phyloP scores from a whole-genome alignment of 2,113 vertebrate genomes.

The Tichodroma muraria region DNA sequence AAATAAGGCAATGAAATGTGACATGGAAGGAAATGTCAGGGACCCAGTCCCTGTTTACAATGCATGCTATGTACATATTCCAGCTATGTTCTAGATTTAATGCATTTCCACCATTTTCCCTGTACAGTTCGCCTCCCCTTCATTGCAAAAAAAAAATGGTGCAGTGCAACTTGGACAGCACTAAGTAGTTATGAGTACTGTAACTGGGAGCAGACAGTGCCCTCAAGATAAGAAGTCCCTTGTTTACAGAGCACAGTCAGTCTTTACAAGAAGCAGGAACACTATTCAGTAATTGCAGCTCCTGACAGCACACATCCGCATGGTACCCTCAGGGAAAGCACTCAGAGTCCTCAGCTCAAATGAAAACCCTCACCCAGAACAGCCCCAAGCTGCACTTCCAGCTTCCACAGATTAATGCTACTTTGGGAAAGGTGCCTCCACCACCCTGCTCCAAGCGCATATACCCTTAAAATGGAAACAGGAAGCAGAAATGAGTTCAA shows the following conservation, averaged over 20 bases:
- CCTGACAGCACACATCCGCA: not conserved
- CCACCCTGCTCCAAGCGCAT: not conserved
- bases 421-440: not conserved
- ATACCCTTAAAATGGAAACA: not conserved
- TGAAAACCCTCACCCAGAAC: not conserved
- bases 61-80: fast-evolving
- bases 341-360: not conserved
- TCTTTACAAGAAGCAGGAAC: not conserved
- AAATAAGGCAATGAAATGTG: not conserved
- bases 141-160: not conserved
- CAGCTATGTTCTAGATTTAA: not conserved
- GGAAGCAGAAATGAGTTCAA: not conserved
- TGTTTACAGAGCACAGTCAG: not conserved
- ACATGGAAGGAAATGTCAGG: no score
- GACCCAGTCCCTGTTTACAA: not conserved
- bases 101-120: not conserved
- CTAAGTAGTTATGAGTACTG: not conserved
- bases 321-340: not conserved
- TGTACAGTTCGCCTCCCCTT: not conserved
- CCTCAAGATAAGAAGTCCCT: not conserved
- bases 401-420: not conserved
- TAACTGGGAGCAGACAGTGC: not conserved
- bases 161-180: not conserved
- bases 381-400: not conserved
- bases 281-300: not conserved